Percentiles rank a stretch among this genome's conserved stretches.
Conservation (phyloP, 2,113 vertebrate species). For the Piprites chloris region DNA sequence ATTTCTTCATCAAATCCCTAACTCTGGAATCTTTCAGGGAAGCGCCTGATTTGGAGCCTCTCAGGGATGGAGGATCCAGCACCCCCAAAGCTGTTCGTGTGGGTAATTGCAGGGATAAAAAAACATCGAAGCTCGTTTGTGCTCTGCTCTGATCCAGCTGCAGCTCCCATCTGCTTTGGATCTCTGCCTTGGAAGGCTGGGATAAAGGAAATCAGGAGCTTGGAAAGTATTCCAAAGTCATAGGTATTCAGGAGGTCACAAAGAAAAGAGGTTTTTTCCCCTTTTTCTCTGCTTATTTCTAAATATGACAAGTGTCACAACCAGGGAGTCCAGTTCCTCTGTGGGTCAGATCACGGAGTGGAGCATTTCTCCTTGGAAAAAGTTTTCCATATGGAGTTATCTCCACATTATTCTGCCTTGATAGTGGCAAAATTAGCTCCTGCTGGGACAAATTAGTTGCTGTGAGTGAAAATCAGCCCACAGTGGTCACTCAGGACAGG, state of each 20-base stretch:
- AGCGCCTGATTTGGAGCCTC: not conserved
- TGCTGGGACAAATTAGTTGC: not conserved
- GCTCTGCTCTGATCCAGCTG: not conserved
- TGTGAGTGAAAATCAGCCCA: not conserved
- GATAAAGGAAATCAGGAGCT: not conserved
- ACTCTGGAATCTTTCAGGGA: not conserved
- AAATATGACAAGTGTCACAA: not conserved
- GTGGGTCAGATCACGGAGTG: accelerated
- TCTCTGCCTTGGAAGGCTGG: not conserved
- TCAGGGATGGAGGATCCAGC: not conserved
- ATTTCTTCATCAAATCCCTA: not conserved
- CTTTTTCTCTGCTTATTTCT: not conserved
- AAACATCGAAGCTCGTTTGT: not conserved
- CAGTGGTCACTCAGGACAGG: not conserved
- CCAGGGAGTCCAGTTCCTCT: not conserved
- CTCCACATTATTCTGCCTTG: not conserved
- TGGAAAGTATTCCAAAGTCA: not conserved
- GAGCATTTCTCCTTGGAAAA: not conserved
- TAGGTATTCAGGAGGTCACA: not conserved
- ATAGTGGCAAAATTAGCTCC: not conserved
- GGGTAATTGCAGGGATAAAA: not conserved
- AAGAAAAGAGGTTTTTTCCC: accelerated
- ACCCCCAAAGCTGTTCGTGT: not conserved
- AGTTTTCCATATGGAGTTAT: not conserved
- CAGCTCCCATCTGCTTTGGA: not conserved